Evolutionary conservation across 2,797 vertebrate species (phyloP).

Genomic region (Amniataba percoides): DNA sequence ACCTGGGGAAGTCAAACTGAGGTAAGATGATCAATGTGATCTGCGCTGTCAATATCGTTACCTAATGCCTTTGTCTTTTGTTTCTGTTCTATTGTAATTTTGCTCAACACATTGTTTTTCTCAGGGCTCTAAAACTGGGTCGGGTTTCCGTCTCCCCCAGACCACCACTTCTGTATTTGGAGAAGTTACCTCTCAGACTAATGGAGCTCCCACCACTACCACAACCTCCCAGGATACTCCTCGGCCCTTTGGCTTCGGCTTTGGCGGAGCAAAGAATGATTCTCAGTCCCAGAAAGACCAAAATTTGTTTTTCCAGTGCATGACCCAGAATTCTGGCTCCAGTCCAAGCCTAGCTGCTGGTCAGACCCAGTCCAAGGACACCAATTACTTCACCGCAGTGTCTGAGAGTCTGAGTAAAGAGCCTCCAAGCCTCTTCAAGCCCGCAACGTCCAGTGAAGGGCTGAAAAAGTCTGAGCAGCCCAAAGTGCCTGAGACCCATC

Average conservation of each 20-base stretch:
- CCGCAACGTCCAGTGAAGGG: conserved; percentile 78
- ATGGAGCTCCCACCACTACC: conserved; percentile 83
- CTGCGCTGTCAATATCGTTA: neutral
- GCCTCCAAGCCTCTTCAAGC: conserved; percentile 89
- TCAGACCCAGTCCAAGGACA: conserved; percentile 90
- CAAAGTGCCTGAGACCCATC: conserved; percentile 88
- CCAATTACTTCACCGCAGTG: conserved; percentile 93
- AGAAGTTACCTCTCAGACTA: conserved; percentile 88
- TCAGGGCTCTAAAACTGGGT: conserved; percentile 89
- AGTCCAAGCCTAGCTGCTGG: conserved; percentile 77
- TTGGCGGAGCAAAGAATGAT: conserved; percentile 85
- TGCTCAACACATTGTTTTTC: conserved; percentile 30
- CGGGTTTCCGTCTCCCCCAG: conserved; percentile 82
- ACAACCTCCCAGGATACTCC: conserved; percentile 86
- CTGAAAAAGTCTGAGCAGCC: conserved; percentile 86
- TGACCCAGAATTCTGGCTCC: conserved; percentile 91
- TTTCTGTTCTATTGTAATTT: neutral
- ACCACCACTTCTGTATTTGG: conserved; percentile 86
- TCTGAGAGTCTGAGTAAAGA: conserved; percentile 93
- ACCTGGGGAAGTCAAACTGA: conserved; percentile 88
- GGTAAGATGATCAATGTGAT: conserved; percentile 82
- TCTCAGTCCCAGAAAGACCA: conserved; percentile 87
- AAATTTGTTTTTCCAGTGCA: conserved; percentile 99
- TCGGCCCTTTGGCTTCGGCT: conserved; percentile 92
- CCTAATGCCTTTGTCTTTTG: neutral